Base-by-base conservation (phyloP, 2,888 invertebrate genomes). In the Drosophila hamatofila region DNA sequence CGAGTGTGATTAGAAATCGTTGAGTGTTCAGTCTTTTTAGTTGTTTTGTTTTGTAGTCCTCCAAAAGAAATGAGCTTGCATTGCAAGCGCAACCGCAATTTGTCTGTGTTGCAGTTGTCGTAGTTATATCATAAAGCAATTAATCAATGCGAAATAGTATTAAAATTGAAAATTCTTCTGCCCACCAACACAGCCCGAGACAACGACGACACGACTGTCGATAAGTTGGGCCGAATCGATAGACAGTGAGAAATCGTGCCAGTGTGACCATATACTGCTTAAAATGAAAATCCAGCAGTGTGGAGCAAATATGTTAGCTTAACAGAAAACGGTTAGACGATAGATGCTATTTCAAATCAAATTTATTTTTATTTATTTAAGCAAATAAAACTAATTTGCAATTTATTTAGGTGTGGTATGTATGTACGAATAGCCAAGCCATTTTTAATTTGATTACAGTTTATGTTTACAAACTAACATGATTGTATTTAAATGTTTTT, bases 371-470 rank as follows among this genome's bases (percentile, higher is more conserved):
- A 23, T 44, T 46, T 49, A 21, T 0, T 42, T 37, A 23, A 35
- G 16, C 30, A 65, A 65, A 48, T 49, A 44, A 73, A 76, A 35
- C 54, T 5, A 33, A 21, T 44, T 11, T 8, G 11, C 39, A 23
- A 11, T 16, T 57, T 30, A 14, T 61, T 62, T 72, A 65, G 6
- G 49, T 49, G 42, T 74, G 51, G 30, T 86, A 52, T 69, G 49
- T 87, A 70, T 80, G 44, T 87, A 75, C 69, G 72, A 87, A 89
- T 90, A 90, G 88, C 88, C 88, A 90, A 86, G 88, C 88, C 90
- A 89, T 88, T 89, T 83, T 75, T 65, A 86, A 80, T 80, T 78
- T 75, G 81, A 85, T 87, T 87, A 89, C 87, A 86, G 73, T 78
- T 84, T 89, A 80, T 67, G 79, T 39, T 83, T 68, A 56, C 81